Base-by-base conservation (phyloP, 2,797 vertebrate genomes). In the Glyptemys insculpta region DNA sequence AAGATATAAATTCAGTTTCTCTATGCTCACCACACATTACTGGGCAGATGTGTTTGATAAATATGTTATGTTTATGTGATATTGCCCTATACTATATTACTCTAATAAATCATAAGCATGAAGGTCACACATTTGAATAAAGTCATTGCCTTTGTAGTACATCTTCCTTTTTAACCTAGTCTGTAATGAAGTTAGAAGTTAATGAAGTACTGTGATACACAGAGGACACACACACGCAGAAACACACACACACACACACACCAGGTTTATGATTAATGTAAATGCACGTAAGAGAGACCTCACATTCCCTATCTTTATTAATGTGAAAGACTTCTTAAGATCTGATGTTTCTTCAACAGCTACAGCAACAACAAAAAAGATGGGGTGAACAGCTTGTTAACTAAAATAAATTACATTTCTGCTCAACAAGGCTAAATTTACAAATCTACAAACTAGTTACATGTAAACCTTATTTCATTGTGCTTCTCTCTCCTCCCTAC, bases 141-240 rank as follows among this genome's bases (percentile, higher is more conserved):
- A 72, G 57, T 50, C 62, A 53, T 37, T 65, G 79, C 37, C 78
- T 88, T 59, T 53, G 72, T 50, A 25, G 23, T 83, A 59, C 1
- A 0, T 92, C 85, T 94, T 81, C 81, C 88, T 94, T 93, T 91
- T 91, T 90, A 94, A 95, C 79, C 50, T 90, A 88, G 84, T 68
- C 89, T 49, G 3, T 85, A 89, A 96, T 84, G 92, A 96, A 96
- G 86, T 91, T 87, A 97, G 96, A 94, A 97, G 89, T 95, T 95
- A 95, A 91, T 82, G 83, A 96, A 97, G 92, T 90, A 53, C 91
- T 94, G 89, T 91, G 96, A 50, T 87, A 56, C 25, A 9, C 12
- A 57, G 54, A 96, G 82, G 72, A 95, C 0, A 2, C 65, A 6
- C 4, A 89, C 18, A 72, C 81, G 6, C 44, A 44, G 6, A 44